Evolutionary conservation across 2,797 vertebrate genomes (phyloP), one percentile per base, ranked within the genome.

Genomic region (Sebastes cheni): DNA sequence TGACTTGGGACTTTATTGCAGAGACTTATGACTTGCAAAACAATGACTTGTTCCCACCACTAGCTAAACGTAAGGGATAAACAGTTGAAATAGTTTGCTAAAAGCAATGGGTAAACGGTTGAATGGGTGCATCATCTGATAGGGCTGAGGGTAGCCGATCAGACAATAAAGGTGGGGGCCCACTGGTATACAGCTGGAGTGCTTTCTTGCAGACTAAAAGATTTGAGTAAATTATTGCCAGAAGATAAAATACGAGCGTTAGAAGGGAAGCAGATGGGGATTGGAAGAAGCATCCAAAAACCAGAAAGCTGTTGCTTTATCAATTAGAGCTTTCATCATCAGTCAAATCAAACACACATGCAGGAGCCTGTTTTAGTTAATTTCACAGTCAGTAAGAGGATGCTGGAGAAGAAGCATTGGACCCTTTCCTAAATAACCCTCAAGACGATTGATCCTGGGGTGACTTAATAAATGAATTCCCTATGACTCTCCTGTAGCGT

Each of bases 251-350:
- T 0, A 39, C 36, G 18, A 61, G 59, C 59, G 6, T 32, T 5
- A 32, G 29, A 30, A 34, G 20, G 30, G 60, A 62, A 32, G 10
- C 60, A n/a, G 20, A 22, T 20, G 20, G 20, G 60, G 60, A 30
- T 34, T 22, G 32, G 30, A 62, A 34, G 20, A 62, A 34, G 20
- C 60, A 62, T 34, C 29, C 29, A n/a, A n/a, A 30, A 30, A 75
- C 23, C 16, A 25, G 46, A 2, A 34, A 42, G n/a, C 54, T 67
- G 5, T 65, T 60, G 22, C 14, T n/a, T 20, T 25, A 77, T 56
- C 42, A 58, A 27, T 69, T 42, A 32, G 23, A 58, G 67, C 55
- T 59, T 74, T 80, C 74, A 78, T 64, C 20, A 66, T 78, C 42
- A 67, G 46, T 83, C 68, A 73, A 22, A 60, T 66, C 58, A 72